These are phyloP conservation scores for Trisateles emortualis DNA, from an alignment of 2,888 invertebrate species.

Conservation along the genomic window DNA sequence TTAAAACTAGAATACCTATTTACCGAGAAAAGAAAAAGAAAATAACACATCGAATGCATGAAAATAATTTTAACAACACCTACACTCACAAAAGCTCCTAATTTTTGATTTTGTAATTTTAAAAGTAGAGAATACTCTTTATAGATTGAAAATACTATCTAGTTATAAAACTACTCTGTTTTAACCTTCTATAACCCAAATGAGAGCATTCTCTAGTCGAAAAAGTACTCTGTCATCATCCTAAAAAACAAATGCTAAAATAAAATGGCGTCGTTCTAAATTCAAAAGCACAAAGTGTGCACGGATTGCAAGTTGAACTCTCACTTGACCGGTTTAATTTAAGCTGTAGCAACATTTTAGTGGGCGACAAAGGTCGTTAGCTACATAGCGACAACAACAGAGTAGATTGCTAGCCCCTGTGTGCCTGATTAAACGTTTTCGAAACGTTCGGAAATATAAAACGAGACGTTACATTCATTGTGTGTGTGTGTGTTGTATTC, in stretches of 20 bases:
- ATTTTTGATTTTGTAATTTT: no score
- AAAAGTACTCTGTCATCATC: not conserved
- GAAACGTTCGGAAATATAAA: not conserved
- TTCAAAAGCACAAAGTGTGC: constrained; percentile 9
- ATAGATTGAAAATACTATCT: no score
- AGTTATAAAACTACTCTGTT: no score
- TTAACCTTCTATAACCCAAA: not conserved
- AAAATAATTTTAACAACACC: no score
- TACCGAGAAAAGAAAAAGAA: no score
- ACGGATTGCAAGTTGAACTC: constrained; percentile 17
- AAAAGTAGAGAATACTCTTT: no score
- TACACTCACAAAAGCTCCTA: no score
- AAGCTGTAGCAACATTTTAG: constrained; percentile 36
- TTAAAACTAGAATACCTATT: no score
- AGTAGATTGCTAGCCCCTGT: constrained; percentile 8
- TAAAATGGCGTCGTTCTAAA: constrained; percentile 6
- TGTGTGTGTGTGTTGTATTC: no score
- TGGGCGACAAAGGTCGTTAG: constrained; percentile 29
- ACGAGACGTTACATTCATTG: not conserved
- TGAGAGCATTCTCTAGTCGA: not conserved
- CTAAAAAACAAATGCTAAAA: not conserved
- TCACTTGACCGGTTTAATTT: constrained; percentile 37
- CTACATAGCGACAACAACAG: constrained; percentile 15
- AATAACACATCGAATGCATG: no score
- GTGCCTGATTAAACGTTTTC: constrained; percentile 49